Percentiles rank a stretch among this genome's conserved stretches.
These are phyloP conservation scores for Lacerta agilis DNA, from an alignment of 2,797 vertebrate genomes.

Conservation along the genomic window DNA sequence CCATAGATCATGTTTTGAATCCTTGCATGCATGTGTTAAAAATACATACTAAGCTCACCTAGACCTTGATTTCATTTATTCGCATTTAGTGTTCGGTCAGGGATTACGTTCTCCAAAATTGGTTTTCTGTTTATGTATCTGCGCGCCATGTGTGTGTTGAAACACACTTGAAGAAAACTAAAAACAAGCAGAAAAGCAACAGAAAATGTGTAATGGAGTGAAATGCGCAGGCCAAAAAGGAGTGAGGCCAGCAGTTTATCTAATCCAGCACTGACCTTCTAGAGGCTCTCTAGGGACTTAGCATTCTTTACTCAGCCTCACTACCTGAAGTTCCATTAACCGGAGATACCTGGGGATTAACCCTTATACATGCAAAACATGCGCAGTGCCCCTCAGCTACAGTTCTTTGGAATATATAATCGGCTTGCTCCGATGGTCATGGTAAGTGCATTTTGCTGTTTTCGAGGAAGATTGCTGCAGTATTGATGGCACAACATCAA, in stretches of 20 bases:
- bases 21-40: too few species aligned
- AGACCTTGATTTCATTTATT: too few species aligned
- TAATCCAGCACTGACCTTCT: not conserved
- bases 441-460: not conserved
- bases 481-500: not conserved
- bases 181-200: not conserved
- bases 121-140: not conserved
- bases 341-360: not conserved
- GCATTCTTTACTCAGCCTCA: not conserved
- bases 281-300: not conserved
- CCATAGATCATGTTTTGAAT: too few species aligned
- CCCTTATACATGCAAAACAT: not conserved
- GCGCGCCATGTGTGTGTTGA: not conserved
- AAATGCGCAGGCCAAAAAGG: not conserved
- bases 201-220: not conserved
- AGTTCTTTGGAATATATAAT: not conserved
- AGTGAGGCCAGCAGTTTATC: not conserved
- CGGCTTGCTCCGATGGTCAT: not conserved
- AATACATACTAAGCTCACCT: too few species aligned
- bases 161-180: not conserved
- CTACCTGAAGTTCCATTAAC: not conserved
- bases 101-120: too few species aligned
- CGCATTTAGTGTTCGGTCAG: too few species aligned
- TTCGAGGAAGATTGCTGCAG: not conserved
- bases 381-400: not conserved